These are phyloP conservation scores for Clarias fuscus DNA, from an alignment of 2,797 vertebrate genomes.

Conservation along the genomic window DNA sequence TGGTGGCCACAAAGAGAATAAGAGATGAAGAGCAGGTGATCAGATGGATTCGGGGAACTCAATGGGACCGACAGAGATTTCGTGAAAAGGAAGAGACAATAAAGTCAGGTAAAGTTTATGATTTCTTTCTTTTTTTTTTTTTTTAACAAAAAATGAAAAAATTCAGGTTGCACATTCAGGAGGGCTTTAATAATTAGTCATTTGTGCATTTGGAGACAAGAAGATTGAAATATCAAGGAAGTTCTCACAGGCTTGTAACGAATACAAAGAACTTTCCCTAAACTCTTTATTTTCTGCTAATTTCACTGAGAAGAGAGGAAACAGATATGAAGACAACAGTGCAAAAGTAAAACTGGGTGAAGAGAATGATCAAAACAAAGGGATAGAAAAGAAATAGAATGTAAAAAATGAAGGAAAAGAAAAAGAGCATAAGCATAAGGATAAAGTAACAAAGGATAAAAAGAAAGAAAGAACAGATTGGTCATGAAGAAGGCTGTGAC, in stretches of 20 bases:
- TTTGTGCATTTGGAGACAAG: not conserved
- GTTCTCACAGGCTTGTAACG: not conserved
- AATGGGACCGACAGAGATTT: not conserved
- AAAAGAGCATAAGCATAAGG: not conserved
- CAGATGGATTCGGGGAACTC: not conserved
- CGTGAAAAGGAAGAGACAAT: not conserved
- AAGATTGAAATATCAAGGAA: not conserved
- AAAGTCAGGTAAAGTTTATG: not conserved
- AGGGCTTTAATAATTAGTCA: not conserved
- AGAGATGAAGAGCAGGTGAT: constrained; percentile 20
- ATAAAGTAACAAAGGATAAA: not conserved
- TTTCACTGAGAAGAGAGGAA: not conserved
- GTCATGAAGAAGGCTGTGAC: not conserved
- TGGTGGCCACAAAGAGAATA: constrained; percentile 21
- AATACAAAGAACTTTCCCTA: not conserved
- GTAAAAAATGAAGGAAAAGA: no score
- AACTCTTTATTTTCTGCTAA: not conserved
- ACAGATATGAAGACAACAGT: not conserved
- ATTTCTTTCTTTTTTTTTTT: not conserved
- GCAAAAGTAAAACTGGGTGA: not conserved
- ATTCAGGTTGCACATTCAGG: not conserved
- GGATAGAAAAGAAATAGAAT: not conserved
- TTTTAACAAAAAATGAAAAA: not conserved
- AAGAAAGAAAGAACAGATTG: not conserved
- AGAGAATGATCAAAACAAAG: not conserved